Conservation (phyloP, 1,140 invertebrate species). For the Nomia melanderi region DNA sequence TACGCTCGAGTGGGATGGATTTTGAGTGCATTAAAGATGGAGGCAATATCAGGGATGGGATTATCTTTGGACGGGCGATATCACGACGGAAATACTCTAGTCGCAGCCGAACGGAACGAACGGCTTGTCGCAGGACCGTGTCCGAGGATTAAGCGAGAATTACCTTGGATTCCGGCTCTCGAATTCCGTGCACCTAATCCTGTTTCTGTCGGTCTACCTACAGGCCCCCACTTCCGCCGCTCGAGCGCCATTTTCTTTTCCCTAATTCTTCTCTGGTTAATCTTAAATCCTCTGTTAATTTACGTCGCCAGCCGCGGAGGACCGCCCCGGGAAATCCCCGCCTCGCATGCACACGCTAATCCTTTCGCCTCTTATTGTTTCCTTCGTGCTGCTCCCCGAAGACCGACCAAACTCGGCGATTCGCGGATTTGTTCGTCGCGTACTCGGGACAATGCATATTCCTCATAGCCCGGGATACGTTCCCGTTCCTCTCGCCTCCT, state of each 20-base stretch:
- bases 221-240: conserved; percentile 19
- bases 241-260: conserved; percentile 41
- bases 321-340: not conserved
- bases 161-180: conserved; percentile 60
- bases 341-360: not conserved
- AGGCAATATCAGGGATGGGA: conserved; percentile 60
- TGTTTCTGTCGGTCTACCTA: conserved; percentile 51
- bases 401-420: no score
- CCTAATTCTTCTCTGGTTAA: conserved; percentile 51
- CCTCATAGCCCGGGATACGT: no score
- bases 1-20: conserved; percentile 47
- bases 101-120: conserved; percentile 41
- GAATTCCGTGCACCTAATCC: conserved; percentile 61
- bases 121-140: conserved; percentile 40
- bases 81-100: conserved; percentile 55
- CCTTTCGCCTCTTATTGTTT: no score
- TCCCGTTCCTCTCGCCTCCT: no score
- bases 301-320: conserved; percentile 23
- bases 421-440: no score
- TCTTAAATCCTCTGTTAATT: conserved; percentile 57
- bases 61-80: conserved; percentile 55
- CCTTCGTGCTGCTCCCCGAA: no score
- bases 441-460: no score
- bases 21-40: conserved; percentile 63
- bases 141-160: conserved; percentile 63